phyloP scores from a whole-genome alignment of 2,113 vertebrate genomes.

The Progne subis region DNA sequence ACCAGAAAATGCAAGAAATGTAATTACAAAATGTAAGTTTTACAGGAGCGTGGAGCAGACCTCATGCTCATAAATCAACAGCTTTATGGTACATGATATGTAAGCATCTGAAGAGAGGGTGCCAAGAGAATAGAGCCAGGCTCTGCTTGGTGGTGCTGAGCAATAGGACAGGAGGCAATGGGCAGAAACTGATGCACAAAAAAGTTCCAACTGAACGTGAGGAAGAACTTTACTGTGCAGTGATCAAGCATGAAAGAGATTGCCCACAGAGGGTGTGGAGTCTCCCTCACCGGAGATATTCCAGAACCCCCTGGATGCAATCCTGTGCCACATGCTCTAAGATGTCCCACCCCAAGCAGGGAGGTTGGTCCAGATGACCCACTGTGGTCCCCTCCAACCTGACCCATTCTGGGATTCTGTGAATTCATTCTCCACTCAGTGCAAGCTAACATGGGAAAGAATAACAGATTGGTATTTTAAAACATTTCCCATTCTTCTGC shows the following conservation, averaged over 20 bases:
- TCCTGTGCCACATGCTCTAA: not conserved
- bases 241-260: not conserved
- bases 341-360: not conserved
- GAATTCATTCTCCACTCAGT: not conserved
- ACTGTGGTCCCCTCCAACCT: not conserved
- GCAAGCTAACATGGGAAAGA: not conserved
- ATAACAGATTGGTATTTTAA: not conserved
- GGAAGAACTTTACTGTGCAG: not conserved
- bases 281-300: not conserved
- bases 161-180: not conserved
- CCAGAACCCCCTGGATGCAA: not conserved
- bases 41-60: not conserved
- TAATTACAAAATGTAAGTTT: not conserved
- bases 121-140: not conserved
- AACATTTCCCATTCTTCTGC: not conserved
- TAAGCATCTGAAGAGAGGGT: not conserved
- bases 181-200: not conserved
- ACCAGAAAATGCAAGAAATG: not conserved
- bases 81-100: not conserved
- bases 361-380: not conserved
- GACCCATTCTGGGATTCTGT: not conserved
- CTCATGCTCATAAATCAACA: not conserved
- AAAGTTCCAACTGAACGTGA: not conserved
- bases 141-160: not conserved
- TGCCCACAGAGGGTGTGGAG: not conserved